Percentiles rank a stretch among this genome's conserved stretches.
Evolutionary conservation across 2,113 vertebrate species (phyloP).

Genomic region (Gallinago media): DNA sequence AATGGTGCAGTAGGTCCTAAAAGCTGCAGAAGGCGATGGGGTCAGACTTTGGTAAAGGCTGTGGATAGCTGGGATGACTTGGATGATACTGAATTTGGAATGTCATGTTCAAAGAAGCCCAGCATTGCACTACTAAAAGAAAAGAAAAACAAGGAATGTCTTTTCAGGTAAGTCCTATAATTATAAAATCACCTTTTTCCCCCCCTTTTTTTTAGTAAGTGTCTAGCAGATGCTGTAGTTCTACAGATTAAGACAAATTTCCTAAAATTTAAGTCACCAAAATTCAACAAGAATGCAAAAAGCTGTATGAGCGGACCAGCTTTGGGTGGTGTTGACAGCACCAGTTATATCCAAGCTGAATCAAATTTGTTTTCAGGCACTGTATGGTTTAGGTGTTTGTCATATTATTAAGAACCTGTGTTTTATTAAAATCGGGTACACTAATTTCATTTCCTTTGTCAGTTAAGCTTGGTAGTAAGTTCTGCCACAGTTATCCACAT

Average conservation of each 20-base stretch:
- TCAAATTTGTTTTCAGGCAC: not conserved
- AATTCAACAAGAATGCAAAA: not conserved
- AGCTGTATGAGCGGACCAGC: not conserved
- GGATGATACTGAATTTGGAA: conserved; percentile 82
- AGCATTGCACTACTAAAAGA: conserved; percentile 83
- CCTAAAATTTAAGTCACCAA: not conserved
- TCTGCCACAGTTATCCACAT: not conserved
- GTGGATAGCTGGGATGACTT: conserved; percentile 88
- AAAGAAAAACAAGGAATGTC: conserved; percentile 78
- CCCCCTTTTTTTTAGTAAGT: not conserved
- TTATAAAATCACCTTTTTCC: not conserved
- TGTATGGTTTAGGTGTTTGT: not conserved
- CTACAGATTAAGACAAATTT: not conserved
- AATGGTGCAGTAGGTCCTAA: conserved; percentile 77
- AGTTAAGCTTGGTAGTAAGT: not conserved
- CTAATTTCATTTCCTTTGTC: not conserved
- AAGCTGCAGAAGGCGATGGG: conserved; percentile 90
- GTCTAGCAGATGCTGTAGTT: not conserved
- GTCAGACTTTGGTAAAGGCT: conserved; percentile 83
- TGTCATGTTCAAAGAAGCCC: conserved; percentile 89
- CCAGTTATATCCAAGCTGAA: not conserved
- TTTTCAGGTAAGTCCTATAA: conserved; percentile 70
- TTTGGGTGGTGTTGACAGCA: not conserved
- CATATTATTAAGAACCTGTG: not conserved
- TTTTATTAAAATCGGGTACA: not conserved